phyloP scores from a whole-genome alignment of 2,113 vertebrate species.

The Engystomops pustulosus region DNA sequence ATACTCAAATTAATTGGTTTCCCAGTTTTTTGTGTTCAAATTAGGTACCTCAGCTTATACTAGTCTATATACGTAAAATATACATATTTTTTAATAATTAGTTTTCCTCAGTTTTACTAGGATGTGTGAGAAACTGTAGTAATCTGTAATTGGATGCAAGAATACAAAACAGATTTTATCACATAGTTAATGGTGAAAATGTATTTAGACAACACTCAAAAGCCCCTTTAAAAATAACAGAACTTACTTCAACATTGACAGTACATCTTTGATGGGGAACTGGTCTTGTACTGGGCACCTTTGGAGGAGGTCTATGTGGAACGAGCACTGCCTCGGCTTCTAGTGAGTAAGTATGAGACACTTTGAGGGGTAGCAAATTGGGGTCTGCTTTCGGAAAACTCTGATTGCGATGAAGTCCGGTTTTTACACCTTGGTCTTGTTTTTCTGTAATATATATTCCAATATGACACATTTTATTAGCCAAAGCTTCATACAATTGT shows the following conservation, averaged over 20 bases:
- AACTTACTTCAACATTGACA: slow-evolving; percentile 31
- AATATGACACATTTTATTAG: too few relatives aligned
- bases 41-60: too few relatives aligned
- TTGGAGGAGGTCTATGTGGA: slow-evolving; percentile 75
- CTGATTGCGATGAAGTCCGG: slow-evolving; percentile 61
- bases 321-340: slow-evolving; percentile 61
- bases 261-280: slow-evolving; percentile 64
- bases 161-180: too few relatives aligned
- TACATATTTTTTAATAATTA: too few relatives aligned
- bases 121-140: too few relatives aligned
- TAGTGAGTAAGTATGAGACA: neutral
- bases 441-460: slow-evolving; percentile 67
- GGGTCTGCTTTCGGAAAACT: slow-evolving; percentile 60
- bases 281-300: slow-evolving; percentile 71
- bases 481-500: too few relatives aligned
- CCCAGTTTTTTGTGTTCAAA: too few relatives aligned
- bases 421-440: slow-evolving; percentile 65
- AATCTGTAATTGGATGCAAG: too few relatives aligned
- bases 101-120: too few relatives aligned
- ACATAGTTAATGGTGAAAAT: too few relatives aligned
- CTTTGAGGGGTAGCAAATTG: slow-evolving; percentile 46
- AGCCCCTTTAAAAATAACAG: neutral
- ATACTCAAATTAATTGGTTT: too few relatives aligned
- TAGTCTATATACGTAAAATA: too few relatives aligned
- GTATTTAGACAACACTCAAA: neutral